Base-by-base conservation (phyloP, 2,113 vertebrate species). In the Dissostichus mawsoni region DNA sequence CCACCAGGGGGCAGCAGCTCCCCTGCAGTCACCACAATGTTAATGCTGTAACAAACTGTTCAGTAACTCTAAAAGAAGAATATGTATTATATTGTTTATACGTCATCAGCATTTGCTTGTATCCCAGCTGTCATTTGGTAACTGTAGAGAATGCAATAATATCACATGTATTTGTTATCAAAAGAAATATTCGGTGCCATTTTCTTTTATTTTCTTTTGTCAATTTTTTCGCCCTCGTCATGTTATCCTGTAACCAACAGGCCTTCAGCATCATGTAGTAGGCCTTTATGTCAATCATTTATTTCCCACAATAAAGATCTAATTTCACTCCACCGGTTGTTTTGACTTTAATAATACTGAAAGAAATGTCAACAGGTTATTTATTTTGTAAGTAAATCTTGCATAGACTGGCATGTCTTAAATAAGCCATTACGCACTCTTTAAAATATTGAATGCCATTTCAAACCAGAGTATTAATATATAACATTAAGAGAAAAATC, bases 31-130 rank as follows among this genome's bases (percentile, higher is more conserved):
- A 50, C 78, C 83, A 67, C 77, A 48, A 52, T 17, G 76, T 83
- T 84, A 74, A 88, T 70, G 86, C 89, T 86, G 88, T 85, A 91
- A 62, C 85, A 81, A 89, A 81, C 57, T 44, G 71, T 78, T 65
- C 66, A 77, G 82, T 89, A 71, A 87, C 80, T 84, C 76, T 80
- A 66, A 83, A 84, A 83, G 17, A 63, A 45, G 29, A 69, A 41
- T 51, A 18, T 95, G 86, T 94, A 94, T 90, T 86, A 89, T 93
- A 91, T 80, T 90, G 90, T 94, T 90, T 90, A 89, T 94, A 94
- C 29, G 80, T 92, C 86, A 82, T 83, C 91, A 83, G 82, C 88
- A 80, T 72, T 80, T 53, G 78, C 87, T 88, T 85, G 66, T 82
- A 58, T 79, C 87, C 44, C 5, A 82, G 87, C 84, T 85, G 63